Evolutionary conservation across 2,888 invertebrate genomes (phyloP), one percentile per base, ranked within the genome.

Genomic region (Dichetophora obliterata): DNA sequence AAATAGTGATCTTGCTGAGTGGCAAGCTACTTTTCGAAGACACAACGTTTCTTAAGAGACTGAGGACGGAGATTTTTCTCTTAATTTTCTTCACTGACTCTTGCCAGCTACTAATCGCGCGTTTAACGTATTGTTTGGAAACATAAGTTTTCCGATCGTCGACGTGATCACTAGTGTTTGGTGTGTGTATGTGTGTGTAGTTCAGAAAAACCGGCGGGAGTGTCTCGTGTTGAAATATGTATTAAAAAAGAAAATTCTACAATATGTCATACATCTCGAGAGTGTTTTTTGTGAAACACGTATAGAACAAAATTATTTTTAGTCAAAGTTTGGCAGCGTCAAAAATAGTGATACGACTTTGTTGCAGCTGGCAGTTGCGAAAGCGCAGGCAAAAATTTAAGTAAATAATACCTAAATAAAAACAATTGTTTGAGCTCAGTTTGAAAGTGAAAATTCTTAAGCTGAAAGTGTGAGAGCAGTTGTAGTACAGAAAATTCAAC

Each of bases 61-160:
- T 59, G 54, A 24, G 22, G 3, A 27, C 59, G 9, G 59, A 27
- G 59, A 24, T 5, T 59, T 24, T 22, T 59, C 27, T 22, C 59
- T 27, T 24, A 9, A 24, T 3, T 59, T 59, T 43, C 43, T 43
- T 43, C 11, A 6, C 43, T 43, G 6, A 2, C 14, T 11, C 43
- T 43, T 43, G 43, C 11, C 3, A 11, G 43, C 43, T 43, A 11
- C 43, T 43, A 43, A 43, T 1, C 43, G 43, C 43, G 43, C 43
- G 43, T 43, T 11, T 14, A 43, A 43, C 11, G 43, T 6, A 43
- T 43, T 43, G 43, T 43, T 43, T 43, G 43, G 27, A 27, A 59
- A 22, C 73, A 73, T 48, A 65, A 63, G 73, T 73, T 63, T 24
- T 63, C 31, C 48, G 63, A 63, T 48, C 63, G 24, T 50, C 50